These are phyloP conservation scores for Biston betularia DNA, from an alignment of 2,888 invertebrate species.

Conservation along the genomic window DNA sequence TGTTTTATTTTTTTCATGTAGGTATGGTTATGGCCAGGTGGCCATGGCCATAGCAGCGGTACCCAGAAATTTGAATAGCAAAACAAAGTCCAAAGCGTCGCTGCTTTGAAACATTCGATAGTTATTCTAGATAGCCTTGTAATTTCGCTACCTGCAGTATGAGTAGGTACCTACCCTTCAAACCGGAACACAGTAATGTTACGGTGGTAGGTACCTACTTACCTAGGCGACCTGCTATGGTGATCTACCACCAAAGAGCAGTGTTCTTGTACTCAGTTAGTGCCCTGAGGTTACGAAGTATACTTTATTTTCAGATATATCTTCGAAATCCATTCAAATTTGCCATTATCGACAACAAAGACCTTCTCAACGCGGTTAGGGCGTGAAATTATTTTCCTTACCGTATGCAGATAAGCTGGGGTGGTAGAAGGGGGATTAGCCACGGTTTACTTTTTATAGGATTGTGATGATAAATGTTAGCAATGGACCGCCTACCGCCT, in stretches of 20 bases:
- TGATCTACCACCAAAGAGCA: not conserved
- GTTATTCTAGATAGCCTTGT: too few species aligned
- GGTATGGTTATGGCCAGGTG: too few species aligned
- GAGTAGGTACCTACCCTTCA: too few species aligned
- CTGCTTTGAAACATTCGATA: too few species aligned
- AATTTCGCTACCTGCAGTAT: too few species aligned
- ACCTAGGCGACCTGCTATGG: not conserved
- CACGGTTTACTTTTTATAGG: conserved; percentile 85
- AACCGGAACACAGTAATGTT: too few species aligned
- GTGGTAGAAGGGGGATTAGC: conserved; percentile 73
- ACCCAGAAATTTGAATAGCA: too few species aligned
- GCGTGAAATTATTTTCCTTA: conserved; percentile 85
- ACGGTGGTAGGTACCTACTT: too few species aligned
- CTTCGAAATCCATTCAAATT: conserved; percentile 43
- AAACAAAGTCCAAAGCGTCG: too few species aligned
- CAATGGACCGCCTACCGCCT: conserved; percentile 75
- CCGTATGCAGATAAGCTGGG: conserved; percentile 80
- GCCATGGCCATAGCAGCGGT: too few species aligned
- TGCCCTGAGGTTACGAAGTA: not conserved
- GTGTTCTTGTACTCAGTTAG: not conserved
- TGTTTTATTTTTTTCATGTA: too few species aligned
- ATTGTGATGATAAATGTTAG: conserved; percentile 84
- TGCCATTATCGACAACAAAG: conserved; percentile 63
- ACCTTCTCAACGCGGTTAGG: conserved; percentile 70
- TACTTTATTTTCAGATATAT: conserved; percentile 2